A percentile compares a stretch with the other conserved stretches of the same genome.
Conservation (phyloP, 2,797 vertebrate genomes). For the Enteromius treurensis region DNA sequence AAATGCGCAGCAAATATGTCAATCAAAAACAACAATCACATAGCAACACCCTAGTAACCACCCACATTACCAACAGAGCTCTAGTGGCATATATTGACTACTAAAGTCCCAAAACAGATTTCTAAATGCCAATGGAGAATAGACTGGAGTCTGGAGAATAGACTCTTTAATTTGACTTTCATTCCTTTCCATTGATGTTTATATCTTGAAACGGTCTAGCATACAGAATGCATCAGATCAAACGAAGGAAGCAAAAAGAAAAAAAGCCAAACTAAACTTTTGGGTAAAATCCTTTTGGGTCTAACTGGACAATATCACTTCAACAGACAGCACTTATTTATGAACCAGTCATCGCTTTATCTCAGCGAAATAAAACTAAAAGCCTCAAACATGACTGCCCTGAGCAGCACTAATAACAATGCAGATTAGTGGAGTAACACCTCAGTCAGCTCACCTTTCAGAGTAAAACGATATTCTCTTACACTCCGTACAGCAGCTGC, state of each 20-base stretch:
- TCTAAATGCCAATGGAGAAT: background rate
- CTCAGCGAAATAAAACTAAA: background rate
- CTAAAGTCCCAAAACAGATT: background rate
- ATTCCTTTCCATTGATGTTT: background rate
- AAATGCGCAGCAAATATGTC: background rate
- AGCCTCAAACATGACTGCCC: background rate
- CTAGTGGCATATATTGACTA: background rate
- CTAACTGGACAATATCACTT: background rate
- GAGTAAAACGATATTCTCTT: constrained; percentile 28
- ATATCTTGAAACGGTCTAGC: background rate
- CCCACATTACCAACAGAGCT: background rate
- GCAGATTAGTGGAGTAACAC: constrained; percentile 13
- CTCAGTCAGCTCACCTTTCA: constrained; percentile 37
- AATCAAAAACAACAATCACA: background rate
- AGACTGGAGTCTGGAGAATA: background rate
- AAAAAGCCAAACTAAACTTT: background rate
- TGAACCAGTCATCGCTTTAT: background rate
- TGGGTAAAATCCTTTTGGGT: background rate
- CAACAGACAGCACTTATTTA: background rate
- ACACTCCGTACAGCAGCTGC: constrained; percentile 26
- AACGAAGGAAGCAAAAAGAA: background rate
- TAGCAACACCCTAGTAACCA: background rate
- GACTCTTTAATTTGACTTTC: background rate
- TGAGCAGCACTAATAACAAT: background rate
- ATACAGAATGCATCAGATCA: background rate